Evolutionary conservation across 1,140 invertebrate genomes (phyloP).

Genomic region (Globodera ellingtonae): DNA sequence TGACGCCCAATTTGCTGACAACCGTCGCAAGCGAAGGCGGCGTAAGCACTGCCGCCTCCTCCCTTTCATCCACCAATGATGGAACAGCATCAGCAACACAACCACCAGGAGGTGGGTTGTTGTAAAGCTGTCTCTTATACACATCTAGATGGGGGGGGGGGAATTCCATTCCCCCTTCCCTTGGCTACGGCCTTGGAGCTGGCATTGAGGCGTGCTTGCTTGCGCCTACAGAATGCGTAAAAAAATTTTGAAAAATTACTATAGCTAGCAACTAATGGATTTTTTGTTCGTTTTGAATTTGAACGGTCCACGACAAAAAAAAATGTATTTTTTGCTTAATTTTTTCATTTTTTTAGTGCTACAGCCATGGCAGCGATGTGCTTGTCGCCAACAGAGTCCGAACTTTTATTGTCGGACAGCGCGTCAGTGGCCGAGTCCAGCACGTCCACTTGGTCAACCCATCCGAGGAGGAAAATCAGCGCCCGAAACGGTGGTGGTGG

Average conservation of each 20-base stretch:
- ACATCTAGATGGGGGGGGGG: no score
- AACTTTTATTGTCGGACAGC: neutral
- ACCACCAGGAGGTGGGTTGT: no score
- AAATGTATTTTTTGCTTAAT: neutral
- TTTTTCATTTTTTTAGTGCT: neutral
- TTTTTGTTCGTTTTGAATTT: no score
- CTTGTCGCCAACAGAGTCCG: constrained; percentile 2
- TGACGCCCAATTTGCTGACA: neutral
- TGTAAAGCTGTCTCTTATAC: no score
- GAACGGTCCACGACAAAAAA: neutral
- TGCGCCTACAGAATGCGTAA: no score
- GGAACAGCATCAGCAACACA: no score
- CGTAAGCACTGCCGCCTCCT: neutral
- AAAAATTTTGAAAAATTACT: no score
- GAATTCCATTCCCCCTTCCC: no score
- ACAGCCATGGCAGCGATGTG: constrained; percentile 3
- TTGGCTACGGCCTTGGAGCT: no score
- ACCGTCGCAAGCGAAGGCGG: neutral
- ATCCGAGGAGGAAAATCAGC: neutral
- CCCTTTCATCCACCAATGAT: no score
- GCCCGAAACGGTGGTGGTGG: neutral
- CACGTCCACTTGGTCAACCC: neutral
- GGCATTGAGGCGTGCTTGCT: no score
- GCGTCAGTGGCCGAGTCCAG: neutral
- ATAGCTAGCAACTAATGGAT: no score